Conservation (phyloP, 1,140 invertebrate species). For the Adoxophyes honmai region DNA sequence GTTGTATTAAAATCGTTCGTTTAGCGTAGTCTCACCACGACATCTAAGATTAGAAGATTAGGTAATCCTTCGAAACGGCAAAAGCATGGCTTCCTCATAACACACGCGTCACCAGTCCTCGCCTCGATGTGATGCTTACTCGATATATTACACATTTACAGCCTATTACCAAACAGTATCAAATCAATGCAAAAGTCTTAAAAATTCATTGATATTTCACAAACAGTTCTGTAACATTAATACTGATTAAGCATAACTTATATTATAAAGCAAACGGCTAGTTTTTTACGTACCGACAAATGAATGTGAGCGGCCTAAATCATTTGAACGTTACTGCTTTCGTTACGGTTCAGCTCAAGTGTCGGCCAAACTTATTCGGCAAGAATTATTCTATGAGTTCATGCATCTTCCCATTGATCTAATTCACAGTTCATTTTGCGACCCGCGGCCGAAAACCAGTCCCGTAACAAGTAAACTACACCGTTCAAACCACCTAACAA, state of each 20-base stretch:
- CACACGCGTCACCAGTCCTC: neutral
- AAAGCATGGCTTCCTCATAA: neutral
- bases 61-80: neutral
- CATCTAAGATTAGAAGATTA: neutral
- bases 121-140: slow-evolving; percentile 3
- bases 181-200: slow-evolving; percentile 14
- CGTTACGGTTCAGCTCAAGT: neutral
- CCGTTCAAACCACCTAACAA: slow-evolving; percentile 26
- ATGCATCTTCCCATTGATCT: neutral
- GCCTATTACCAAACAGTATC: neutral
- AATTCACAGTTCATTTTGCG: slow-evolving; percentile 7
- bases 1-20: neutral
- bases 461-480: neutral
- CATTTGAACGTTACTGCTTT: neutral
- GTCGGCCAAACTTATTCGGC: neutral
- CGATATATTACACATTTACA: neutral
- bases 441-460: neutral
- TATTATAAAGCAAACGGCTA: slow-evolving; percentile 1
- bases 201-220: neutral
- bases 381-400: neutral
- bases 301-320: neutral
- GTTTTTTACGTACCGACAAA: neutral
- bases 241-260: slow-evolving; percentile 13
- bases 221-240: neutral
- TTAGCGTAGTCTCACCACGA: neutral